A percentile compares a stretch with the other conserved stretches of the same genome.
Conservation (phyloP, 2,797 vertebrate genomes). For the Knipowitschia caucasica region DNA sequence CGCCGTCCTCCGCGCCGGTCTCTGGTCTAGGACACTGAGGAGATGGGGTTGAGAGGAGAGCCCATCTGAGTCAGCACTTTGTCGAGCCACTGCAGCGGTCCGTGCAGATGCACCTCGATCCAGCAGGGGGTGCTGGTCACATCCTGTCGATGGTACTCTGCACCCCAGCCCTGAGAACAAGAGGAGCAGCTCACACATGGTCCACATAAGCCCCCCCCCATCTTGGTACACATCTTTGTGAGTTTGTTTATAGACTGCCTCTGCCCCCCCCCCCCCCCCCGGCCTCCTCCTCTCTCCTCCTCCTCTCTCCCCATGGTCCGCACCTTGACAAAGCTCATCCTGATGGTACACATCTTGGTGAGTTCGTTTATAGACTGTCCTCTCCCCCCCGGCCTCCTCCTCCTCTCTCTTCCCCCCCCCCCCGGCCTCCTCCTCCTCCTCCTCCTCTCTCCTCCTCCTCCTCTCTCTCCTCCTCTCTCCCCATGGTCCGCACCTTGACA, state of each 20-base stretch:
- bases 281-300: not conserved
- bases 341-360: too few relatives aligned
- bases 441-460: not conserved
- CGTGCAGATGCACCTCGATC: constrained; percentile 98
- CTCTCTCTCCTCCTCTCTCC: not conserved
- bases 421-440: too few relatives aligned
- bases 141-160: constrained; percentile 98
- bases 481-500: not conserved
- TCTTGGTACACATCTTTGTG: not conserved
- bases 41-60: constrained; percentile 96
- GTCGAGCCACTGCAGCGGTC: constrained; percentile 98
- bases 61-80: constrained; percentile 99
- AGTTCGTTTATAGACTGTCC: not conserved
- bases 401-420: too few relatives aligned
- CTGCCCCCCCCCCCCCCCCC: not conserved
- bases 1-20: too few relatives aligned
- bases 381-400: not conserved
- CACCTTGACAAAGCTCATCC: not conserved
- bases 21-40: constrained; percentile 99
- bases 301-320: not conserved
- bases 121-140: constrained; percentile 99
- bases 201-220: too few relatives aligned
- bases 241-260: too few relatives aligned
- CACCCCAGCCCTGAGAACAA: constrained; percentile 90
- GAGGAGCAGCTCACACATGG: constrained; percentile 29